A percentile compares a stretch with the other conserved stretches of the same genome.
phyloP scores from a whole-genome alignment of 1,140 invertebrate genomes.

The Cyrtorhinus lividipennis region DNA sequence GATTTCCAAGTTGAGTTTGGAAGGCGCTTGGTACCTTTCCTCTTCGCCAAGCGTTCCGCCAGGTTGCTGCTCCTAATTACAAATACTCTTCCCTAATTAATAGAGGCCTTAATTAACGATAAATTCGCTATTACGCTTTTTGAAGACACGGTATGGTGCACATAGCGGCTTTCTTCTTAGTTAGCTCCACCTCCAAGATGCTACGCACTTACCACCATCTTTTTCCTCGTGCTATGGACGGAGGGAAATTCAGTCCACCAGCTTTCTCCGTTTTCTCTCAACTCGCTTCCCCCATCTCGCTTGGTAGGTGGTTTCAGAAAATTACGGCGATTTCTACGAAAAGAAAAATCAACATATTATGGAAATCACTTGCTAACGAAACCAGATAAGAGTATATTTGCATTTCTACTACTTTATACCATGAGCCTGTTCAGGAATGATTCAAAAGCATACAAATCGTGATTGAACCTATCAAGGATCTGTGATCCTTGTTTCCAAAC shows the following conservation, averaged over 20 bases:
- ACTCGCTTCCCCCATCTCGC: not conserved
- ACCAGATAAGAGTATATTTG: no score
- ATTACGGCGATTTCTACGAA: no score
- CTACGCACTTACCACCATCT: no score
- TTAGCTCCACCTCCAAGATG: not conserved
- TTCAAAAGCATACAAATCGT: no score
- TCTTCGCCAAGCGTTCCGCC: not conserved
- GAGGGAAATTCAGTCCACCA: not conserved
- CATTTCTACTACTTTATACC: no score
- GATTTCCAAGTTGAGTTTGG: not conserved
- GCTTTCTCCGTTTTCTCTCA: no score
- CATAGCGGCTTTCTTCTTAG: slow-evolving; percentile 1
- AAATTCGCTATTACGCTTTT: slow-evolving; percentile 16
- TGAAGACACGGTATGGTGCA: not conserved
- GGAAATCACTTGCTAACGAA: no score
- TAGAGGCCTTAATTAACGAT: slow-evolving; percentile 16
- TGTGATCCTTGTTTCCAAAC: no score
- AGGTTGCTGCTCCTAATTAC: slow-evolving; percentile 1
- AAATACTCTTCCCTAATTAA: slow-evolving; percentile 13
- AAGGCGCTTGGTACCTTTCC: not conserved
- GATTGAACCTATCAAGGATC: no score
- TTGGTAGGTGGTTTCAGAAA: no score
- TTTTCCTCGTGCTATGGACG: not conserved
- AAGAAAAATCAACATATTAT: no score
- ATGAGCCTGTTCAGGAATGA: no score